phyloP scores from a whole-genome alignment of 1,140 invertebrate genomes.

The Ceratina australensis region DNA sequence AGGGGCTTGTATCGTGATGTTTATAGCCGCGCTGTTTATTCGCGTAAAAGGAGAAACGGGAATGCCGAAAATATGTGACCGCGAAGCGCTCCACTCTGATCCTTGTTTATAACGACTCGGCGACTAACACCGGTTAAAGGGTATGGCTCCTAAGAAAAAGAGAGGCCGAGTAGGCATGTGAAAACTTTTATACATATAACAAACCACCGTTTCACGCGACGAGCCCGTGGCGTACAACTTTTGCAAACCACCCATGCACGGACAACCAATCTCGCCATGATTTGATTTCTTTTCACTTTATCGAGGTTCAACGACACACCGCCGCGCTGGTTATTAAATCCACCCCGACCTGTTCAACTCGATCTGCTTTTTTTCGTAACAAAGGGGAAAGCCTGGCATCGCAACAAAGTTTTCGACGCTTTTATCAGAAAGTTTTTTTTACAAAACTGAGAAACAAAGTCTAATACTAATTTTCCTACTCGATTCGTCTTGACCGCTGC shows the following conservation, averaged over 20 bases:
- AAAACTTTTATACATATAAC: conserved; percentile 48
- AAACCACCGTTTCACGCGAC: conserved; percentile 22
- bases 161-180: conserved; percentile 50
- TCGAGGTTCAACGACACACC: neutral
- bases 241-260: conserved; percentile 21
- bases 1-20: too few relatives aligned
- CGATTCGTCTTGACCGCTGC: too few relatives aligned
- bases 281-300: conserved; percentile 42
- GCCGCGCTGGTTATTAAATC: conserved; percentile 44
- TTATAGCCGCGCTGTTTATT: conserved; percentile 4
- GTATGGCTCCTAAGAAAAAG: conserved; percentile 14
- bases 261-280: conserved; percentile 42
- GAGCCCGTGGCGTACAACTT: conserved; percentile 27
- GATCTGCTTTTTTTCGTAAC: neutral
- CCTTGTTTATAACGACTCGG: conserved; percentile 59
- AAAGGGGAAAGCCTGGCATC: too few relatives aligned
- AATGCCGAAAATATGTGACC: conserved; percentile 8
- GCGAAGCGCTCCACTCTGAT: conserved; percentile 37
- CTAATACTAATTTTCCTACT: too few relatives aligned
- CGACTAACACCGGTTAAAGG: conserved; percentile 9
- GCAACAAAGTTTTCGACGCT: too few relatives aligned
- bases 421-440: too few relatives aligned
- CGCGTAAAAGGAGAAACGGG: neutral
- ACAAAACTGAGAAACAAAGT: too few relatives aligned
- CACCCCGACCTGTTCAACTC: neutral